Evolutionary conservation across 2,797 vertebrate genomes (phyloP).

Genomic region (Sebastes cheni): DNA sequence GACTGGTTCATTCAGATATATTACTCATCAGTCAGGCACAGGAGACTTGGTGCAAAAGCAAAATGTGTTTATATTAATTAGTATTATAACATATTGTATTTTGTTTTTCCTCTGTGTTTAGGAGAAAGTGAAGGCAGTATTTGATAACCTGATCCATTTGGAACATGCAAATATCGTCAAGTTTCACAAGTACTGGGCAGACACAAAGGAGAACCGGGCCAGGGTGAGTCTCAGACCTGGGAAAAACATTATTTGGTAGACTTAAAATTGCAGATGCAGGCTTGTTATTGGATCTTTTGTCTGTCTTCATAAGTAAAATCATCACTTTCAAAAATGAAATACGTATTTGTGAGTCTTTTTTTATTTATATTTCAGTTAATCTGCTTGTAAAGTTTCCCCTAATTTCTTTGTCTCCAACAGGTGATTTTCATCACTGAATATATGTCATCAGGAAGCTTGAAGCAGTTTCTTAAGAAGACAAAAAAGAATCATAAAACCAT

Average conservation of each 20-base stretch:
- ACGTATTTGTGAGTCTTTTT: neutral
- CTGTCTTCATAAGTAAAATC: neutral
- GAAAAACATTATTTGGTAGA: neutral
- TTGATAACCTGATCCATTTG: constrained; percentile 98
- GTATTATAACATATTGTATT: neutral
- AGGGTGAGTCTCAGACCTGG: constrained; percentile 83
- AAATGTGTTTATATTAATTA: neutral
- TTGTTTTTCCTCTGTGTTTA: constrained; percentile 62
- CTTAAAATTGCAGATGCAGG: neutral
- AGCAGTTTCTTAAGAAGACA: constrained; percentile 99
- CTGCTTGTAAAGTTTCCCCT: neutral
- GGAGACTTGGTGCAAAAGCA: neutral
- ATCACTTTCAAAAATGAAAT: neutral
- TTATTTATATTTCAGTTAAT: neutral
- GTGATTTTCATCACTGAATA: constrained; percentile 99
- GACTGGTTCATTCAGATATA: neutral
- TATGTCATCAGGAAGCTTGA: constrained; percentile 98
- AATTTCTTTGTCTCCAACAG: constrained; percentile 71
- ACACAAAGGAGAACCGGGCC: constrained; percentile 94
- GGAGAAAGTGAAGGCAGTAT: constrained; percentile 97
- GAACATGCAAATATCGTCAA: constrained; percentile 99
- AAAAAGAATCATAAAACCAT: constrained; percentile 99
- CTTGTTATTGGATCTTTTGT: neutral
- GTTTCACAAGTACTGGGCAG: constrained; percentile 99
- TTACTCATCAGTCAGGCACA: neutral